A percentile compares a stretch with the other conserved stretches of the same genome.
These are phyloP conservation scores for Gambusia holbrooki DNA, from an alignment of 2,113 vertebrate genomes.

Conservation along the genomic window DNA sequence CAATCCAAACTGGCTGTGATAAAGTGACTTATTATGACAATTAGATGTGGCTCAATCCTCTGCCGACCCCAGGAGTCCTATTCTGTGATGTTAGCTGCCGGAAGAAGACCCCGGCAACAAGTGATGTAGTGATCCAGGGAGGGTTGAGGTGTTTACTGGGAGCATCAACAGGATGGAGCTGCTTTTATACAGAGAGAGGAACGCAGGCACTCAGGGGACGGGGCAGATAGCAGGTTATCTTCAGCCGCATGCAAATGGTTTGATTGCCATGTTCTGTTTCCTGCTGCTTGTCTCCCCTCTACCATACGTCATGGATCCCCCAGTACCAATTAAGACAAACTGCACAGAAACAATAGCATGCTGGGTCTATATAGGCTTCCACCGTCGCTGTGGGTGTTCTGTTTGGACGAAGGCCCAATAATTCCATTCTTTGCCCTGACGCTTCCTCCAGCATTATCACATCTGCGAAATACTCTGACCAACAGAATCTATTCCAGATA, in stretches of 20 bases:
- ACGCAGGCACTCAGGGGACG: conserved; percentile 74
- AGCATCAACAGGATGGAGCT: conserved; percentile 85
- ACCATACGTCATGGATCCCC: conserved; percentile 81
- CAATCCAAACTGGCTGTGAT: conserved; percentile 75
- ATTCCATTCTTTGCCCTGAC: neutral
- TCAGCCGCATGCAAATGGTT: conserved; percentile 84
- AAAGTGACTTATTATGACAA: conserved; percentile 80
- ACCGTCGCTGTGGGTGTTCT: conserved; percentile 95
- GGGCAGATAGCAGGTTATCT: conserved; percentile 85
- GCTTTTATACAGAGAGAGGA: conserved; percentile 83
- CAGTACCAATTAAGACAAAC: conserved; percentile 92
- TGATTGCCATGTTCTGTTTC: conserved; percentile 93
- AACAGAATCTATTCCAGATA: no score
- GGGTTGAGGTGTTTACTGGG: conserved; percentile 82
- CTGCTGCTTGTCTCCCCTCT: conserved; percentile 71
- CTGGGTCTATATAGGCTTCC: conserved; percentile 88
- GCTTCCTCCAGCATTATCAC: no score
- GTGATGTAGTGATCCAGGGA: conserved; percentile 65
- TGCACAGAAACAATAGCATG: conserved; percentile 92
- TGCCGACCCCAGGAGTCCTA: conserved; percentile 76
- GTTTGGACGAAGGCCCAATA: conserved; percentile 71
- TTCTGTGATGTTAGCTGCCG: conserved; percentile 77
- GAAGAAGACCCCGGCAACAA: conserved; percentile 51
- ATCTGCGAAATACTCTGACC: no score
- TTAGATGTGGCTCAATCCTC: conserved; percentile 76